These are phyloP conservation scores for Latheticus oryzae DNA, from an alignment of 2,888 invertebrate species.

Conservation along the genomic window DNA sequence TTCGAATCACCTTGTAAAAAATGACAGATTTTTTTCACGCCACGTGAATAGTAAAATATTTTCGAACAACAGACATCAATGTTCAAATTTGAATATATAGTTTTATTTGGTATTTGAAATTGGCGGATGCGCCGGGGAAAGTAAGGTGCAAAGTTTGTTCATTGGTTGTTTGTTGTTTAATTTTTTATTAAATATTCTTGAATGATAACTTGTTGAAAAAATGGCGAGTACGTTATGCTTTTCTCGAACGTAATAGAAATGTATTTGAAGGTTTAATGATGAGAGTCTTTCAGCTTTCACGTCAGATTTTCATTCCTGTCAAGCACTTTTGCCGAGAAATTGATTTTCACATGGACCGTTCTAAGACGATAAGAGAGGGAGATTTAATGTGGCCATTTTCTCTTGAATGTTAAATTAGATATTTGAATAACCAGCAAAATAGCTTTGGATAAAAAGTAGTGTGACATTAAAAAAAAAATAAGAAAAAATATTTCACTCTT, in stretches of 20 bases:
- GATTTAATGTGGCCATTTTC: constrained; percentile 13
- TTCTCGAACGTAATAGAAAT: constrained; percentile 1
- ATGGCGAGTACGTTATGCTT: no score
- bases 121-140: no score
- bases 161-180: no score
- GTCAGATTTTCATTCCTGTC: constrained; percentile 18
- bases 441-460: neutral
- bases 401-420: constrained; percentile 7
- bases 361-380: constrained; percentile 12
- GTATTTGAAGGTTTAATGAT: constrained; percentile 8
- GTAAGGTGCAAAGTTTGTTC: no score
- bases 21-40: no score
- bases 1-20: no score
- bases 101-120: no score
- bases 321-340: constrained; percentile 13
- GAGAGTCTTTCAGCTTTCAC: constrained; percentile 9
- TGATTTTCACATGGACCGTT: constrained; percentile 15
- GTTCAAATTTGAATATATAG: no score
- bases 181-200: no score
- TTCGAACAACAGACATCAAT: no score
- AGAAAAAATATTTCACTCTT: neutral
- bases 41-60: no score
- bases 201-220: no score
- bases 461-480: constrained; percentile 5
- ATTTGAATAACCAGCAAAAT: constrained; percentile 7